phyloP scores from a whole-genome alignment of 1,140 invertebrate genomes.

The Ceratosolen solmsi region DNA sequence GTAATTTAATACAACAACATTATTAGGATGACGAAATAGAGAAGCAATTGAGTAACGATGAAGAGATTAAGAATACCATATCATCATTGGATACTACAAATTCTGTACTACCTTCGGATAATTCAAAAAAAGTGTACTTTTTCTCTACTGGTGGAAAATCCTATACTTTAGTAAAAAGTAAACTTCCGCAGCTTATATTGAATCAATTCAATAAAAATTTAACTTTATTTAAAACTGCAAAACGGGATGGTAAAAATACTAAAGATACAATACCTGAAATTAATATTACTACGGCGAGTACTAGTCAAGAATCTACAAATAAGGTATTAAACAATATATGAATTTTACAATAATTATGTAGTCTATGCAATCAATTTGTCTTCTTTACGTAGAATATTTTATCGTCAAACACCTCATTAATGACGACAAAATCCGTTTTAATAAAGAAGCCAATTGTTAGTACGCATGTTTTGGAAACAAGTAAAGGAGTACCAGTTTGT shows the following conservation, averaged over 20 bases:
- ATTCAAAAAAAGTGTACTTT: conserved; percentile 27
- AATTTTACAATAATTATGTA: not conserved
- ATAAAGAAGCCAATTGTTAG: conserved; percentile 71
- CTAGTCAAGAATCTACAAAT: conserved; percentile 44
- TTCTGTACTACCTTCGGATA: not conserved
- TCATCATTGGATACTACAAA: conserved; percentile 14
- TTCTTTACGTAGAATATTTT: conserved; percentile 10
- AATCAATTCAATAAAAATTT: conserved; percentile 50
- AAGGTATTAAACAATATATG: conserved; percentile 6
- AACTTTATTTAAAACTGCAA: conserved; percentile 15
- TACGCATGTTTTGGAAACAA: conserved; percentile 81
- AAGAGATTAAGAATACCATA: conserved; percentile 19
- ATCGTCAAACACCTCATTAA: not conserved
- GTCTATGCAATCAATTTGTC: not conserved
- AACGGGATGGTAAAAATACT: conserved; percentile 42
- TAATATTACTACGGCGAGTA: conserved; percentile 34
- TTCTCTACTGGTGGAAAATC: conserved; percentile 58
- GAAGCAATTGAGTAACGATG: not conserved
- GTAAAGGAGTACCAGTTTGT: conserved; percentile 77
- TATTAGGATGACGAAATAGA: conserved; percentile 19
- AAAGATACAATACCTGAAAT: conserved; percentile 3
- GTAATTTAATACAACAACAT: not conserved
- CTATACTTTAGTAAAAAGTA: conserved; percentile 61
- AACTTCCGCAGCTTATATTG: conserved; percentile 56
- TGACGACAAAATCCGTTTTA: conserved; percentile 28